Evolutionary conservation across 1,140 invertebrate genomes (phyloP).

Genomic region (Zaprionus taronus): DNA sequence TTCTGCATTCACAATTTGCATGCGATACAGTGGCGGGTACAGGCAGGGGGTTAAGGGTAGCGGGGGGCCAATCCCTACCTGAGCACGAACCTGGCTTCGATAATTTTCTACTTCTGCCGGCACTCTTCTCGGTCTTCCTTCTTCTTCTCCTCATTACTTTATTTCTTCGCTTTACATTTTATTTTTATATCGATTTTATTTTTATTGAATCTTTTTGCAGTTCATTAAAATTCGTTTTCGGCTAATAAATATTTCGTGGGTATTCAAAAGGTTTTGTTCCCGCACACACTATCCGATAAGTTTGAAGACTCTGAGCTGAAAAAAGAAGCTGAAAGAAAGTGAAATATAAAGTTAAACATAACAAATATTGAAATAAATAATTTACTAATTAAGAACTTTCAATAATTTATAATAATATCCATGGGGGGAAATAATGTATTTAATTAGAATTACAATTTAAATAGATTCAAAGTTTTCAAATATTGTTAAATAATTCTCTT

Average conservation of each 20-base stretch:
- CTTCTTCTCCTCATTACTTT: conserved; percentile 63
- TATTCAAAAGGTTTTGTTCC: conserved; percentile 28
- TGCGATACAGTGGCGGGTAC: conserved; percentile 9
- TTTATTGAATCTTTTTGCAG: conserved; percentile 57
- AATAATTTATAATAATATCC: not conserved
- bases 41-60: not conserved
- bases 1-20: conserved; percentile 50
- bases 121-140: conserved; percentile 19
- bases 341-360: not conserved
- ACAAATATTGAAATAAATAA: not conserved
- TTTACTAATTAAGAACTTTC: too few species aligned
- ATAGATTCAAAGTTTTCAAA: not conserved
- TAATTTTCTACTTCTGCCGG: conserved; percentile 53
- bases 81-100: conserved; percentile 62
- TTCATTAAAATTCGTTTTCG: conserved; percentile 80
- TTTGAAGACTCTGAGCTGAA: not conserved
- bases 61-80: conserved; percentile 18
- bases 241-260: conserved; percentile 70
- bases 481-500: not conserved
- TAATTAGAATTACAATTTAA: not conserved
- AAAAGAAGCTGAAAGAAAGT: too few species aligned
- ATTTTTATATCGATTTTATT: conserved; percentile 70
- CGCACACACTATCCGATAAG: not conserved
- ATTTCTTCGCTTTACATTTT: conserved; percentile 52
- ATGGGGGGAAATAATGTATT: not conserved